Evolutionary conservation across 1,140 invertebrate species (phyloP), one percentile per base, ranked within the genome.

Genomic region (Doryteuthis pealeii): DNA sequence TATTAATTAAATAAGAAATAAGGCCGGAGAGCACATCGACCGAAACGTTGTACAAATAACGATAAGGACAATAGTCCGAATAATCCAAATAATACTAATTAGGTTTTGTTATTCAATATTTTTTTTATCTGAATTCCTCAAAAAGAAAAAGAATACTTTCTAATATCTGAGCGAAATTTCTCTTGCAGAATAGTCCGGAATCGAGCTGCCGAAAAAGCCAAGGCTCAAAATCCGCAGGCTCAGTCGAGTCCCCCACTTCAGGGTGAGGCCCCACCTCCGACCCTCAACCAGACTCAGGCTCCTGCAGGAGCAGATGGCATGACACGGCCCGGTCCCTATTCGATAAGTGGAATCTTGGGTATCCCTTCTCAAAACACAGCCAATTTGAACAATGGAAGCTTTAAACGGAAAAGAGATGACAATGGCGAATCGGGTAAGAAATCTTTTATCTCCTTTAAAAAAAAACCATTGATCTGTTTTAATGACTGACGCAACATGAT

Each of bases 121-220:
- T n/a, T n/a, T n/a, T n/a, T n/a, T n/a, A n/a, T n/a, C n/a, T n/a
- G n/a, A n/a, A n/a, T n/a, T n/a, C n/a, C n/a, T n/a, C n/a, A n/a
- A n/a, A n/a, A n/a, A n/a, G n/a, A n/a, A n/a, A n/a, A n/a, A n/a
- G n/a, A n/a, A n/a, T n/a, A n/a, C n/a, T n/a, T n/a, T n/a, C 35
- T 5, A 40, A 40, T 40, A 40, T 40, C 3, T 40, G 10, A 40
- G 10, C 35, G 35, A 3, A 40, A 3, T 40, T 40, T 40, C 31
- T 67, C 28, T 80, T 78, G 54, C 40, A 83, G 82, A 75, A 83
- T 83, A 76, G 82, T 83, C 26, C 76, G 82, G 49, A 83, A 83
- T 70, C 76, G 78, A 62, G 80, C 80, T n/a, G 79, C 82, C 26
- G 82, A 83, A n/a, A 79, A 75, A 73, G 78, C 78, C 1, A 77